A percentile compares a stretch with the other conserved stretches of the same genome.
These are phyloP conservation scores for Coleophora deauratella DNA, from an alignment of 2,888 invertebrate species.

Conservation along the genomic window DNA sequence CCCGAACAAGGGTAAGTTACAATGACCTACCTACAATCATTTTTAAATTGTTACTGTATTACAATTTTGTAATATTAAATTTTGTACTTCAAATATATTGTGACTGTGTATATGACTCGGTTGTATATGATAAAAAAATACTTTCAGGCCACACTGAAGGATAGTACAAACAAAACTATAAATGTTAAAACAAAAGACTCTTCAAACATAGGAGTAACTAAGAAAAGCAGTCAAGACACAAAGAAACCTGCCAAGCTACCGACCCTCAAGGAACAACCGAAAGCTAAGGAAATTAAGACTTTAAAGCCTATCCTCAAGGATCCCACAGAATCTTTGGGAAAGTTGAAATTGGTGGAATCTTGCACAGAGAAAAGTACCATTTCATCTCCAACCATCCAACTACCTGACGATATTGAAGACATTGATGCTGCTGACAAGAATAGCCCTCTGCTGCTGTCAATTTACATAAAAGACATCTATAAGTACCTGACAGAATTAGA, in stretches of 20 bases:
- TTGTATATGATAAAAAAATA: no score
- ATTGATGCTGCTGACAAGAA: slow-evolving; percentile 83
- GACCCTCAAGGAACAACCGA: slow-evolving; percentile 31
- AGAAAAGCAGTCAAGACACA: slow-evolving; percentile 31
- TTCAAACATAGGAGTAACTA: slow-evolving; percentile 18
- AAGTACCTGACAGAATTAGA: slow-evolving; percentile 86
- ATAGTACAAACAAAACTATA: slow-evolving; percentile 33
- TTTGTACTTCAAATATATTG: no score
- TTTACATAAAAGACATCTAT: slow-evolving; percentile 94
- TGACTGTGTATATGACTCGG: no score
- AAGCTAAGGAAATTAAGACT: slow-evolving; percentile 27
- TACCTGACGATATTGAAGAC: slow-evolving; percentile 74
- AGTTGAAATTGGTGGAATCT: slow-evolving; percentile 38
- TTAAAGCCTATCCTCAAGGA: slow-evolving; percentile 46
- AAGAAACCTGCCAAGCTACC: slow-evolving; percentile 39
- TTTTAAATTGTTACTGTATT: not conserved
- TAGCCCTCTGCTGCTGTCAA: slow-evolving; percentile 85
- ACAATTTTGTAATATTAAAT: not conserved
- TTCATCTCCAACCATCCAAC: slow-evolving; percentile 3
- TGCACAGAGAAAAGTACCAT: not conserved
- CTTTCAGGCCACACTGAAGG: slow-evolving; percentile 46
- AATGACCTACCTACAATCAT: not conserved
- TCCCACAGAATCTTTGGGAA: slow-evolving; percentile 48
- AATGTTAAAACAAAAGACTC: slow-evolving; percentile 17
- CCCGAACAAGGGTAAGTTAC: slow-evolving; percentile 37